Percentiles rank a stretch among this genome's conserved stretches.
These are phyloP conservation scores for Odocoileus hemionus DNA, from an alignment of 2,113 vertebrate species.

Conservation along the genomic window DNA sequence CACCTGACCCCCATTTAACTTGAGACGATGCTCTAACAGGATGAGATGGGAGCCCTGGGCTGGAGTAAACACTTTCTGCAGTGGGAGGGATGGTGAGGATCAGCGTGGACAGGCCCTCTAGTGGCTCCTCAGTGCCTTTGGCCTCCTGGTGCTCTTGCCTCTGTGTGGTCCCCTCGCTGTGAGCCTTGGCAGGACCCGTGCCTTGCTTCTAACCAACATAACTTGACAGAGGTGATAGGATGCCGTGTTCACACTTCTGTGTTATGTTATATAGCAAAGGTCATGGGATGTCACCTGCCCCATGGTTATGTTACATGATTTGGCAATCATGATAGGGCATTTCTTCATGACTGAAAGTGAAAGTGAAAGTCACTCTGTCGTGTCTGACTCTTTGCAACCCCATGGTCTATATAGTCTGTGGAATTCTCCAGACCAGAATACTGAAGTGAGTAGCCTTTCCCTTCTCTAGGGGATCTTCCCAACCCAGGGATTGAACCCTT, in stretches of 20 bases:
- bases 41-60: background rate
- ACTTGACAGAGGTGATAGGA: background rate
- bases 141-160: background rate
- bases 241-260: background rate
- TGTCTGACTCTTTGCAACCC: background rate
- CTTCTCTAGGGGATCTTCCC: background rate
- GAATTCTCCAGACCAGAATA: background rate
- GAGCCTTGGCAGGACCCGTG: background rate
- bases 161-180: background rate
- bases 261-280: background rate
- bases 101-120: background rate
- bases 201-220: background rate
- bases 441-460: background rate
- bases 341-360: background rate
- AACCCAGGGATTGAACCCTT: background rate
- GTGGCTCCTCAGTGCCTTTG: background rate
- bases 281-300: background rate
- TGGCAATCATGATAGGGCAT: background rate
- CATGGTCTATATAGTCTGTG: background rate
- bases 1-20: background rate
- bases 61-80: background rate
- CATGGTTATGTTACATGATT: background rate
- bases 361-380: background rate
- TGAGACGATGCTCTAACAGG: background rate
- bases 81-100: background rate